Evolutionary conservation across 2,113 vertebrate species (phyloP).

Genomic region (Dascyllus trimaculatus): DNA sequence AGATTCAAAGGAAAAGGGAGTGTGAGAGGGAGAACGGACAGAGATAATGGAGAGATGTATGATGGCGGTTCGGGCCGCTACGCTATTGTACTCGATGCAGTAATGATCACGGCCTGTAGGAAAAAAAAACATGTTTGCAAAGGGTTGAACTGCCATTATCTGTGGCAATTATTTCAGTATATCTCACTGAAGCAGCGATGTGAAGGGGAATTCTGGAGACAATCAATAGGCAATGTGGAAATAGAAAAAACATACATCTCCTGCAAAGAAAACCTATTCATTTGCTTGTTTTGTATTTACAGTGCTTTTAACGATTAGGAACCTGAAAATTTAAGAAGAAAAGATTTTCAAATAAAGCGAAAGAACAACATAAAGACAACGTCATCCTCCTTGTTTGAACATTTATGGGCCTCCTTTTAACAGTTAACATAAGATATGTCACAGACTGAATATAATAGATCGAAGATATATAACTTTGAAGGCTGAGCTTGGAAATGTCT

Average conservation of each 20-base stretch:
- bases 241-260: conserved; percentile 28
- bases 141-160: conserved; percentile 58
- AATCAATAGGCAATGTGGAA: conserved; percentile 35
- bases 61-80: conserved; percentile 27
- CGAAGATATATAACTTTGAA: conserved; percentile 66
- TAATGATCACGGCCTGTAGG: conserved; percentile 53
- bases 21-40: conserved; percentile 27
- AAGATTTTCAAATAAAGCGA: conserved; percentile 9
- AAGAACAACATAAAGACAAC: conserved; percentile 56
- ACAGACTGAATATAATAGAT: conserved; percentile 68
- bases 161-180: conserved; percentile 68
- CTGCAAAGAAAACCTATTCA: conserved; percentile 27
- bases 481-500: conserved; percentile 59
- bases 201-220: conserved; percentile 25
- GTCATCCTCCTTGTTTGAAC: conserved; percentile 47
- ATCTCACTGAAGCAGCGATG: conserved; percentile 51
- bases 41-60: conserved; percentile 60
- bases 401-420: conserved; percentile 75
- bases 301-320: conserved; percentile 16
- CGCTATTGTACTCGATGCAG: conserved; percentile 47
- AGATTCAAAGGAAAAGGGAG: conserved; percentile 28
- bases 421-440: conserved; percentile 68
- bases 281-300: conserved; percentile 11
- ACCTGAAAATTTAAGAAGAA: conserved; percentile 11
- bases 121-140: conserved; percentile 51